Conservation (phyloP, 1,140 invertebrate species). For the Polyergus mexicanus region DNA sequence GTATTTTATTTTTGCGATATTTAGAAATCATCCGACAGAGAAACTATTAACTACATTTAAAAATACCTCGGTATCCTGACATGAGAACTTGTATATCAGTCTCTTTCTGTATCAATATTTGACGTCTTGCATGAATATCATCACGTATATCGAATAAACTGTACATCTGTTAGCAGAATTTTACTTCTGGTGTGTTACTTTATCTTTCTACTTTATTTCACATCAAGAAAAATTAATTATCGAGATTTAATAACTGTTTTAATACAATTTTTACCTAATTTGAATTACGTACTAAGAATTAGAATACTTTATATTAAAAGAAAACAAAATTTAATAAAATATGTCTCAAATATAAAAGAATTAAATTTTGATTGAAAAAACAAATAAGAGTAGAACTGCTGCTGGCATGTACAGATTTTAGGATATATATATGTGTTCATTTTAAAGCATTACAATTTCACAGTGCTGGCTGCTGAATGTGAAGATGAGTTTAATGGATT, state of each 20-base stretch:
- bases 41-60: conserved; percentile 57
- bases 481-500: background rate
- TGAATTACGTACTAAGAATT: background rate
- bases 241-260: background rate
- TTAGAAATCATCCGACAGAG: conserved; percentile 24
- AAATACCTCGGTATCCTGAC: conserved; percentile 60
- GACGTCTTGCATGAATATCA: conserved; percentile 21
- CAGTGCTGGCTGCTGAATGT: conserved; percentile 16
- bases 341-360: background rate
- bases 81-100: conserved; percentile 27
- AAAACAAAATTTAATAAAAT: conserved; percentile 7
- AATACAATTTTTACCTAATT: background rate
- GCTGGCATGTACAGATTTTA: conserved; percentile 40
- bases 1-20: conserved; percentile 62
- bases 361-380: conserved; percentile 2
- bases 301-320: background rate
- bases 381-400: conserved; percentile 6
- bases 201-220: background rate
- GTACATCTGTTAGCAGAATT: conserved; percentile 48
- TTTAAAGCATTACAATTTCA: conserved; percentile 7
- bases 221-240: background rate
- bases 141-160: conserved; percentile 23
- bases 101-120: conserved; percentile 26
- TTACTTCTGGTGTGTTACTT: background rate
- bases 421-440: conserved; percentile 22